Evolutionary conservation across 2,797 vertebrate species (phyloP).

Genomic region (Epinephelus coioides): DNA sequence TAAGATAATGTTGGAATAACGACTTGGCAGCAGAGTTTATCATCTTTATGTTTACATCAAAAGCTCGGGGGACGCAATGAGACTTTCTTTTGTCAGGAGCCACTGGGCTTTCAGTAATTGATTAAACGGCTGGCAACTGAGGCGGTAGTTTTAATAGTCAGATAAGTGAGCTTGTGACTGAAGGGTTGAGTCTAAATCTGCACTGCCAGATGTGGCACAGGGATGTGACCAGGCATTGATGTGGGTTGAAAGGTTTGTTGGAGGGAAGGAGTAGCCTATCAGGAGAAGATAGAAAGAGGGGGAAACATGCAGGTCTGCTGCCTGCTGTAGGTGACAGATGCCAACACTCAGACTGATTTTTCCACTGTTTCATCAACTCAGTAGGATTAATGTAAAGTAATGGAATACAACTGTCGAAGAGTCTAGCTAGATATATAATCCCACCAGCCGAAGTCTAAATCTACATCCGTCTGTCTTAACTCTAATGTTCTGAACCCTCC

Average conservation of each 20-base stretch:
- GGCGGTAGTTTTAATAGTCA: not conserved
- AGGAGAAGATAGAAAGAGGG: not conserved
- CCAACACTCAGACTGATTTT: not conserved
- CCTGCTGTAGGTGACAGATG: not conserved
- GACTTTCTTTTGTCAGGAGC: not conserved
- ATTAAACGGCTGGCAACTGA: not conserved
- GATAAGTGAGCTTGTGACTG: not conserved
- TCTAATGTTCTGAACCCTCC: not conserved
- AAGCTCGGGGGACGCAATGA: not conserved
- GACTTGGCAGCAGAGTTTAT: slow-evolving; percentile 9
- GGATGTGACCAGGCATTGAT: not conserved
- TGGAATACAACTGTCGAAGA: not conserved
- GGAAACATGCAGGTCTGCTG: not conserved
- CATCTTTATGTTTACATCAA: not conserved
- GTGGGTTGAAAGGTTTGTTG: not conserved
- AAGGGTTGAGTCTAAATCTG: not conserved
- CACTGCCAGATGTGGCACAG: not conserved
- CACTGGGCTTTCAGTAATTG: not conserved
- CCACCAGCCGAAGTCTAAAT: not conserved
- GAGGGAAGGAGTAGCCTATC: not conserved
- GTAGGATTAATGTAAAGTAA: not conserved
- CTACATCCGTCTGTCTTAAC: not conserved
- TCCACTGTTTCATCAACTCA: not conserved
- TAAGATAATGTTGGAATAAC: not conserved
- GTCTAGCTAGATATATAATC: not conserved